phyloP scores from a whole-genome alignment of 1,140 invertebrate genomes.

The Brachionus calyciflorus region DNA sequence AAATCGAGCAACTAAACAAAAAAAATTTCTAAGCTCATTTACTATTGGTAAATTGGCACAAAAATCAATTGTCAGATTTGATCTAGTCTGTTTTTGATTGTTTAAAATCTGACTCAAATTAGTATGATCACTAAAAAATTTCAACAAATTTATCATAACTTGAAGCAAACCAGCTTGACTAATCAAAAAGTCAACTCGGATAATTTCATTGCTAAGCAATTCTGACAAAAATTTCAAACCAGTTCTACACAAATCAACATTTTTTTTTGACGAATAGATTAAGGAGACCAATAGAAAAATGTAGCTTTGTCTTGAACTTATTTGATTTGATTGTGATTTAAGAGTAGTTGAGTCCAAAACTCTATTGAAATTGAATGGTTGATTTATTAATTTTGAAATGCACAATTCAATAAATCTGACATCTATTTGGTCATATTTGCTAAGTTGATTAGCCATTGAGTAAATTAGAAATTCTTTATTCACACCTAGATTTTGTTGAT shows the following conservation, averaged over 20 bases:
- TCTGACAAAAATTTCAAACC: not conserved
- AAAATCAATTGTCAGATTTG: not conserved
- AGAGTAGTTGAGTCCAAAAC: not conserved
- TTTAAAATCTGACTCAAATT: not conserved
- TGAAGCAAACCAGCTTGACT: slow-evolving; percentile 25
- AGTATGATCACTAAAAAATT: slow-evolving; percentile 5
- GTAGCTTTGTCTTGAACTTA: slow-evolving; percentile 14
- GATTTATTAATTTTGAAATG: slow-evolving; percentile 19
- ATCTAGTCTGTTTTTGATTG: not conserved
- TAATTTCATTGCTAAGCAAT: not conserved
- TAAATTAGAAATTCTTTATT: slow-evolving; percentile 38
- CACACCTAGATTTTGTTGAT: slow-evolving; percentile 16
- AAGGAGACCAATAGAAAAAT: not conserved
- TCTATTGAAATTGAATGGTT: not conserved
- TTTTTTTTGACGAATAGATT: slow-evolving; percentile 6
- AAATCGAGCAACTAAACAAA: slow-evolving; percentile 1
- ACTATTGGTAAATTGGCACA: not conserved
- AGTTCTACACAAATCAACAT: not conserved
- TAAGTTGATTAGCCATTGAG: slow-evolving; percentile 40
- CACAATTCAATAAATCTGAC: slow-evolving; percentile 14
- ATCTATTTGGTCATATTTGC: slow-evolving; percentile 15
- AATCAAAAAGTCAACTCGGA: slow-evolving; percentile 18
- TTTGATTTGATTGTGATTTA: not conserved
- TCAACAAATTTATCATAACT: slow-evolving; percentile 22
- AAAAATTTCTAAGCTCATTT: slow-evolving; percentile 4